Evolutionary conservation across 2,797 vertebrate species (phyloP).

Genomic region (Graptemys geographica): DNA sequence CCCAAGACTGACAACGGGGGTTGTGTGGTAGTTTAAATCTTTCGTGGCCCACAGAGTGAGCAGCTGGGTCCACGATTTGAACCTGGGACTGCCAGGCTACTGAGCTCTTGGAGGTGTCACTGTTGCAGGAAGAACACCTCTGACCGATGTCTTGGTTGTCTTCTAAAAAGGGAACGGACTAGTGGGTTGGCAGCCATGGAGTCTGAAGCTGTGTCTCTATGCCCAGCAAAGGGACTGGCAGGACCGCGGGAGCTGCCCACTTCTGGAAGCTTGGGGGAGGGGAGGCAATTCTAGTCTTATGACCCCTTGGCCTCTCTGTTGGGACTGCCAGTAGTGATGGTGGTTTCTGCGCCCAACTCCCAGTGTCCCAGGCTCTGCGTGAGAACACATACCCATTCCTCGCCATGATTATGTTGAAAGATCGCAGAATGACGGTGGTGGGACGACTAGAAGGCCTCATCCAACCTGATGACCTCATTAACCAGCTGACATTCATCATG

Average conservation of each 20-base stretch:
- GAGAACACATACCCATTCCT: constrained; percentile 99
- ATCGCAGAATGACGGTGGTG: constrained; percentile 98
- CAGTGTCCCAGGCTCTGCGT: constrained; percentile 97
- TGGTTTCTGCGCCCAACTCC: constrained; percentile 43
- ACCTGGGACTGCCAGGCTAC: neutral
- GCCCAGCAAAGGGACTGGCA: neutral
- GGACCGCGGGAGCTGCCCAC: neutral
- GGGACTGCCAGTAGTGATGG: neutral
- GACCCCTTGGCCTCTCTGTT: neutral
- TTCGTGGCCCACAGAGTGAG: neutral
- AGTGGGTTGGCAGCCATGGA: neutral
- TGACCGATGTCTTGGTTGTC: neutral
- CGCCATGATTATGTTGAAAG: constrained; percentile 99
- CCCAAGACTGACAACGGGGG: accelerated
- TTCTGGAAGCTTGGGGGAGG: neutral
- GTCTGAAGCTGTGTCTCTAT: neutral
- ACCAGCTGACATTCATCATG: constrained; percentile 98
- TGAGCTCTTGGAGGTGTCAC: neutral
- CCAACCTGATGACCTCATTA: constrained; percentile 96
- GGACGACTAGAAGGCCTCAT: constrained; percentile 96
- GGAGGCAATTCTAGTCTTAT: neutral
- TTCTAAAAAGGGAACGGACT: neutral
- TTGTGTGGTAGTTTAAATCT: neutral
- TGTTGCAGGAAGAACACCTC: neutral
- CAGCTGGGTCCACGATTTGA: neutral